Base-by-base conservation (phyloP, 2,113 vertebrate genomes). In the Cephalophus harveyi region DNA sequence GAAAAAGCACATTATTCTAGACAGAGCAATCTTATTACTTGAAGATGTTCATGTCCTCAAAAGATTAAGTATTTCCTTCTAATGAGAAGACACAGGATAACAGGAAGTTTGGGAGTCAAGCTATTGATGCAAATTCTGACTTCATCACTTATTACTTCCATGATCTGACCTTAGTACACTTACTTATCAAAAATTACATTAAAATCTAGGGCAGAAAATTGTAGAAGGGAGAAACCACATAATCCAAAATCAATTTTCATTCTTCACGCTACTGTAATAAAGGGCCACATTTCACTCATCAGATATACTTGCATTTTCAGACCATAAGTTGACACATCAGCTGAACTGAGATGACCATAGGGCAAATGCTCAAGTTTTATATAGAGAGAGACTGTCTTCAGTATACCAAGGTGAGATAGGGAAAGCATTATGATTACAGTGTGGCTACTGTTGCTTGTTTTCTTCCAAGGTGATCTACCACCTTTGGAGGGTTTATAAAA, bases 161-260 rank as follows among this genome's bases (percentile, higher is more conserved):
- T 87, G 8, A 52, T 91, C 27, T 92, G 43, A 93, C 19, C 36
- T 88, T 79, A 59, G 30, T 25, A 43, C 93, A 79, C 33, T 87
- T 95, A 79, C 33, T 87, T 96, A 55, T 60, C 81, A 86, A 96
- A 96, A 96, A 81, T 60, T 48, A n/a, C 43, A 86, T 67, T 74
- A 78, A 93, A 74, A 50, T 15, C 27, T 23, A 50, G 30, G 71
- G 4, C 7, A 90, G 36, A 19, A 13, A 17, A 25, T 62, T 89
- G 11, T 83, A 52, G 15, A 87, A 92, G 55, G 28, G 13, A 81
- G 15, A 92, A 85, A 50, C 21, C n/a, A 74, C 36, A 81, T 43
- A 64, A 57, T 74, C 23, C 48, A 15, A 87, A 33, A 59, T 64
- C 48, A 82, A 11, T 60, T 88, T 79, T 93, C 15, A 19, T 82